Conservation (phyloP, 2,888 invertebrate species). For the Biston stratarius region DNA sequence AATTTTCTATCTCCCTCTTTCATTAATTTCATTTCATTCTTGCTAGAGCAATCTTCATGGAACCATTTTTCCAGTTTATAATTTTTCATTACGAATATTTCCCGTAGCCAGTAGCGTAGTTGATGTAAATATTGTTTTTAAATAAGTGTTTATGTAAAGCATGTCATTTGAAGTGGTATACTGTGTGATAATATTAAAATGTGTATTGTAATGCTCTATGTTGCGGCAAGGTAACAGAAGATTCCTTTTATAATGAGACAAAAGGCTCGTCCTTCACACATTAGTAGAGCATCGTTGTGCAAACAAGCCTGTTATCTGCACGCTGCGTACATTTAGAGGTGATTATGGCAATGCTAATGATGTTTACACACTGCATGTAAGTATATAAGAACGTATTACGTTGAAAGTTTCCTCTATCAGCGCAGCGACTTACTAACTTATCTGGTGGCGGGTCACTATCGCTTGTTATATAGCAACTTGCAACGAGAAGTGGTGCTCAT, state of each 20-base stretch:
- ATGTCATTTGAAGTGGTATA: constrained; percentile 47
- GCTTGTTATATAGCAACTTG: constrained; percentile 58
- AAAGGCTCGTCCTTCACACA: constrained; percentile 84
- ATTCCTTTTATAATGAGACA: constrained; percentile 70
- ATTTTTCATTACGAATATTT: constrained; percentile 34
- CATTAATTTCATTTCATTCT: constrained; percentile 14
- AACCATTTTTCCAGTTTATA: constrained; percentile 40
- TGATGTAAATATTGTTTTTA: constrained; percentile 37
- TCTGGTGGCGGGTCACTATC: constrained; percentile 75
- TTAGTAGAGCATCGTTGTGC: constrained; percentile 79
- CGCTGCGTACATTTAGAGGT: constrained; percentile 74
- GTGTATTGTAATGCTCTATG: constrained; percentile 56
- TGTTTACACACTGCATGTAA: constrained; percentile 77
- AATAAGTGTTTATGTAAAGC: constrained; percentile 35
- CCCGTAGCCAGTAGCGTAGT: constrained; percentile 15
- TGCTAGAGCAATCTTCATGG: constrained; percentile 36
- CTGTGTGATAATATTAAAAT: constrained; percentile 54
- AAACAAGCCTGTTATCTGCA: constrained; percentile 78
- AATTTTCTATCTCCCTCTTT: constrained; percentile 36
- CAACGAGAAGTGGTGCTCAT: constrained; percentile 51
- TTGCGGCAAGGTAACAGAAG: constrained; percentile 76
- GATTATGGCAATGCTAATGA: constrained; percentile 79
- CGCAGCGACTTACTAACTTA: constrained; percentile 64
- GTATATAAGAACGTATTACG: constrained; percentile 57
- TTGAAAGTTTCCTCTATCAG: constrained; percentile 57